Conservation (phyloP, 2,113 vertebrate genomes). For the Ranitomeya variabilis region DNA sequence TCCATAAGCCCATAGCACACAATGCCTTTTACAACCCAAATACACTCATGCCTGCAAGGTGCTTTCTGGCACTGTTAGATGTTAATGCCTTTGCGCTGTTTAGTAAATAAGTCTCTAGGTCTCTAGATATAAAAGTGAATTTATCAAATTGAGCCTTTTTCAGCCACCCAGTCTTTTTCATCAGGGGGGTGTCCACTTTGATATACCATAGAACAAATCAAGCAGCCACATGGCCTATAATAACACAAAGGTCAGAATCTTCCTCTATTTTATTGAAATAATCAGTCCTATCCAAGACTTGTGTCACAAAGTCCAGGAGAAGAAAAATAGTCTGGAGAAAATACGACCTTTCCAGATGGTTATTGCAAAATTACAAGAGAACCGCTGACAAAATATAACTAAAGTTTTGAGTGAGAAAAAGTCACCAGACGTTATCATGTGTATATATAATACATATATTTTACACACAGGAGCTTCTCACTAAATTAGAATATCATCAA, state of each 20-base stretch:
- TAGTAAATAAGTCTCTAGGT: slow-evolving; percentile 52
- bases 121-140: slow-evolving; percentile 34
- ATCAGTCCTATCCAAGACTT: slow-evolving; percentile 22
- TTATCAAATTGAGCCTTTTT: slow-evolving; percentile 34
- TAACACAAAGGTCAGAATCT: slow-evolving; percentile 51
- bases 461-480: no score
- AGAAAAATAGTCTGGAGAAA: slow-evolving; percentile 43
- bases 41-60: not conserved
- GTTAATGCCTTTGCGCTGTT: slow-evolving; percentile 15
- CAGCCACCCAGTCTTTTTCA: slow-evolving; percentile 33
- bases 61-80: not conserved
- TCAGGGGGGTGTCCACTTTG: slow-evolving; percentile 45
- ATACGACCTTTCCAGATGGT: slow-evolving; percentile 47
- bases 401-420: not conserved
- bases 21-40: not conserved
- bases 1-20: slow-evolving; percentile 6
- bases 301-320: slow-evolving; percentile 36
- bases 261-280: slow-evolving; percentile 55
- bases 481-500: no score
- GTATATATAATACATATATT: no score
- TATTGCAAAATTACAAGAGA: slow-evolving; percentile 42
- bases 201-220: slow-evolving; percentile 50
- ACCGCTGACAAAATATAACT: not conserved
- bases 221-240: slow-evolving; percentile 39
- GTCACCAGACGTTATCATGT: not conserved